Evolutionary conservation across 1,140 invertebrate genomes (phyloP), one percentile per base, ranked within the genome.

Genomic region (Pentalonia nigronervosa): DNA sequence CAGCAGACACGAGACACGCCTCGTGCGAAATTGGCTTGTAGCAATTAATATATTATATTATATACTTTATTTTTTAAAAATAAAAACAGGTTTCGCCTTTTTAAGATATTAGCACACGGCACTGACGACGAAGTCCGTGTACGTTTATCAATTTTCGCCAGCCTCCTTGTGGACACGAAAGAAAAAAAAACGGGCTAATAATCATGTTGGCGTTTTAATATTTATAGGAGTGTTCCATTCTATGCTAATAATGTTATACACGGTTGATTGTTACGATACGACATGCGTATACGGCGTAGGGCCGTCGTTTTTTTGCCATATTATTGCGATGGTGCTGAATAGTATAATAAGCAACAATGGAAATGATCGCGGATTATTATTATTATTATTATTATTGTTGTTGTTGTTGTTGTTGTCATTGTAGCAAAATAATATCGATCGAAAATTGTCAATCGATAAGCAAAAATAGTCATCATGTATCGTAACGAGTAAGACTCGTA

Each of bases 191-290:
- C 47, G 21, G n/a, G n/a, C 41, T 60, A 60, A 60, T 41, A 17
- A 90, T 60, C 53, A 41, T 36, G 87, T 89, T 53, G 87, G 87
- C 87, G 87, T 89, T 89, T 89, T 36, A 86, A 25, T 84, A n/a
- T 89, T 89, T 89, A 89, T 21, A 53, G 87, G 87, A 34, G 87
- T 89, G 87, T 89, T 53, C 47, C n/a, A 36, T 89, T 89, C 48
- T 89, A 89, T 89, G 87, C 87, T 50, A 89, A 89, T 89, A 83
- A 83, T 83, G 76, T 83, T 36, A 23, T 53, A 25, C 50, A 89
- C 87, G 25, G n/a, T 50, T 48, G 86, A 88, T 88, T 88, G 86
- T 88, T 41, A 17, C 47, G 47, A 88, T 84, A 45, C 45, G 7
- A 76, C 60, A 17, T 30, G 20, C 20, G 20, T 30, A 11, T 76